Evolutionary conservation across 1,140 invertebrate species (phyloP), one percentile per base, ranked within the genome.

Genomic region (Linepithema humile): DNA sequence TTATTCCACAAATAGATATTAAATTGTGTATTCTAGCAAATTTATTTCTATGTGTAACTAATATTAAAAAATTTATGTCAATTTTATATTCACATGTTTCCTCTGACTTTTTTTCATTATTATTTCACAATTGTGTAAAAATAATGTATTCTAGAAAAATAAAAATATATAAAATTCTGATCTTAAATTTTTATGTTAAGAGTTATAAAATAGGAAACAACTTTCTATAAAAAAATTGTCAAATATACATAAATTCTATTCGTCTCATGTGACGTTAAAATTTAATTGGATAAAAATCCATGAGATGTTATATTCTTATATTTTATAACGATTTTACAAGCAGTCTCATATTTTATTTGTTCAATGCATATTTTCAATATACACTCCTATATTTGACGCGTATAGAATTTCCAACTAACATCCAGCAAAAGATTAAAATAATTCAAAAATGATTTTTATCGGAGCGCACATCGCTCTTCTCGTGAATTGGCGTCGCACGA

Each of bases 361-460:
- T n/a, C n/a, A 73, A 40, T 40, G n/a, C 17, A 17, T 23, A 17
- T 55, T 72, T 72, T 72, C 20, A 57, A 73, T 40, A 10, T 73
- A 59, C 7, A 10, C 17, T n/a, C n/a, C n/a, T n/a, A n/a, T n/a
- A n/a, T n/a, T n/a, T n/a, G n/a, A n/a, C 12, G 7, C 32, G 70
- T 43, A 12, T 6, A 72, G 35, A 73, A 73, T 35, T 64, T 35
- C 43, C 12, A 15, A 15, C 23, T 50, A 26, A 38, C 73, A 6
- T 10, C 12, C 17, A 29, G 32, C 48, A 40, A 53, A 38, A 3
- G 50, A 77, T 65, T 65, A 23, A 69, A 70, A 57, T 69, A 35
- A 80, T 70, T 55, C 48, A 40, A 55, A 43, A 69, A 80, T 48
- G 23, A 80, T 69, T 69, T 77, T 80, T 69, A 55, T 69, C 64